Evolutionary conservation across 2,113 vertebrate genomes (phyloP).

Genomic region (Balaeniceps rex): DNA sequence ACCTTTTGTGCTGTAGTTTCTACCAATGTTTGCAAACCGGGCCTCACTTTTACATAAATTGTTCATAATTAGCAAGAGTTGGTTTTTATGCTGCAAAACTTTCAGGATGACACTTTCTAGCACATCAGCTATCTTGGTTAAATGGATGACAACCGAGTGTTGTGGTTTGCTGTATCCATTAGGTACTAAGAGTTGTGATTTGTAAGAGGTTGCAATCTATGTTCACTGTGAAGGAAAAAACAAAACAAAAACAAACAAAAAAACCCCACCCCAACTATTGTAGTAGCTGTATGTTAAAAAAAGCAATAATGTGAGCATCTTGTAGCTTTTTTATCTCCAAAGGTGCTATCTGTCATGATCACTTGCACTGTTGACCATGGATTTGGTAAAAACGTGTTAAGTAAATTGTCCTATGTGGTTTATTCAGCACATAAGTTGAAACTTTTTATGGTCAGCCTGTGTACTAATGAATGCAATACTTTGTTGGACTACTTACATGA

Average conservation of each 20-base stretch:
- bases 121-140: not conserved
- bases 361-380: not conserved
- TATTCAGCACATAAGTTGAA: not conserved
- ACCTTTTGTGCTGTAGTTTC: not conserved
- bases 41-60: not conserved
- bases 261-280: not conserved
- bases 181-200: not conserved
- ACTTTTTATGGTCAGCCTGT: not conserved
- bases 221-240: not conserved
- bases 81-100: not conserved
- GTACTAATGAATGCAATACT: not conserved
- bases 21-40: not conserved
- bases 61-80: not conserved
- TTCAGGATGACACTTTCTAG: not conserved
- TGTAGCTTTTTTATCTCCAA: not conserved
- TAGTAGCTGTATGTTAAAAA: not conserved
- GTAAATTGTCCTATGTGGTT: not conserved
- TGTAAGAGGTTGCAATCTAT: not conserved
- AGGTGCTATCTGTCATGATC: constrained; percentile 8
- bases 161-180: not conserved
- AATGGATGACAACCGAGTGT: not conserved
- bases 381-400: not conserved
- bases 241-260: too few relatives aligned
- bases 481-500: not conserved
- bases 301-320: constrained; percentile 17